Conservation (phyloP, 2,797 vertebrate genomes). For the Amazonetta brasiliensis region DNA sequence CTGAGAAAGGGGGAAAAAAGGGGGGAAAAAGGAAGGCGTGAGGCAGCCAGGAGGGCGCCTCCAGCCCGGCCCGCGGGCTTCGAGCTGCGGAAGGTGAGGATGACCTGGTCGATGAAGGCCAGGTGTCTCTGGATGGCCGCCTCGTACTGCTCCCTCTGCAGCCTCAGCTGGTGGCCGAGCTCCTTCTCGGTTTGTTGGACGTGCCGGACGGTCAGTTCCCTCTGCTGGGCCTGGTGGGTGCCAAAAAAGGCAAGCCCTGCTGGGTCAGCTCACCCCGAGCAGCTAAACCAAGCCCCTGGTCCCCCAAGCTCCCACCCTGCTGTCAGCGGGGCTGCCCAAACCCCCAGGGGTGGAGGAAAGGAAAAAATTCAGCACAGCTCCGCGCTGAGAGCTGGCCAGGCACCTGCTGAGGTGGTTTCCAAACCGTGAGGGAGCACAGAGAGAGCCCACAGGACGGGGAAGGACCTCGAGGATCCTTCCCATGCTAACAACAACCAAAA, state of each 20-base stretch:
- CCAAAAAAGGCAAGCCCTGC: background rate
- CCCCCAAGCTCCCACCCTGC: background rate
- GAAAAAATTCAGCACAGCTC: background rate
- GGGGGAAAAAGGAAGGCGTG: background rate
- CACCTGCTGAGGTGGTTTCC: background rate
- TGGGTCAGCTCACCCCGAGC: background rate
- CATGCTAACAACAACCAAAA: rapidly evolving
- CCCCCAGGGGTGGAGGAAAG: rapidly evolving
- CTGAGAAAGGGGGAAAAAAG: conserved; percentile 59
- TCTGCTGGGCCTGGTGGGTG: conserved; percentile 87
- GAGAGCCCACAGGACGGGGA: background rate
- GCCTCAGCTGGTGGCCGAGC: conserved; percentile 84
- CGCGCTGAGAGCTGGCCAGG: background rate
- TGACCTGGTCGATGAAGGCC: conserved; percentile 94
- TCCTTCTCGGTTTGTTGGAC: conserved; percentile 91
- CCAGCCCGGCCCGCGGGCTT: background rate
- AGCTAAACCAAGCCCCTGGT: background rate
- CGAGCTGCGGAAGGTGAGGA: background rate
- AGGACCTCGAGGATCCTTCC: background rate
- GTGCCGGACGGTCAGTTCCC: conserved; percentile 86
- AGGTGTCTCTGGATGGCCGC: conserved; percentile 93
- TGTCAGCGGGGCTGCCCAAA: background rate
- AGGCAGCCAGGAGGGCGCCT: background rate
- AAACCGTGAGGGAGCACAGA: background rate
- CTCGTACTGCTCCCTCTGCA: conserved; percentile 94